Evolutionary conservation across 2,797 vertebrate genomes (phyloP).

Genomic region (Platalea minor): DNA sequence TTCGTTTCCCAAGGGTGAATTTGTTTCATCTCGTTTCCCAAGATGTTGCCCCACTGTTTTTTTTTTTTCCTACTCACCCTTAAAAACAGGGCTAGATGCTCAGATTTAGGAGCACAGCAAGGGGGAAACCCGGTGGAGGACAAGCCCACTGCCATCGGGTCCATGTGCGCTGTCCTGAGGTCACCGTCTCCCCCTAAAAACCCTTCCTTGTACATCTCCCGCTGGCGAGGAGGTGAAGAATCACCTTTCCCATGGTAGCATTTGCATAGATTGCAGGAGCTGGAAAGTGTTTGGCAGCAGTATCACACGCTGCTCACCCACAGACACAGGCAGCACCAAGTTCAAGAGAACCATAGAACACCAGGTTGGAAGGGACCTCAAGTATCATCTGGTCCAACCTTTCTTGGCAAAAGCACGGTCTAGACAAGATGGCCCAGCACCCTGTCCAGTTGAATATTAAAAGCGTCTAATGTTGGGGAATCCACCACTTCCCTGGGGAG

Average conservation of each 20-base stretch:
- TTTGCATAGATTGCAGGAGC: neutral
- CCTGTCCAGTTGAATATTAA: neutral
- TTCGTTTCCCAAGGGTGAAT: neutral
- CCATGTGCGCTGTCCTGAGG: rapidly evolving
- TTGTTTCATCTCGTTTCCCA: neutral
- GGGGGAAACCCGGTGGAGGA: neutral
- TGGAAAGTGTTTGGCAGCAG: neutral
- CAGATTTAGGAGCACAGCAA: neutral
- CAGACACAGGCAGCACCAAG: rapidly evolving
- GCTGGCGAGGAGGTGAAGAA: neutral
- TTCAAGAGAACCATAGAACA: neutral
- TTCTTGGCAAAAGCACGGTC: neutral
- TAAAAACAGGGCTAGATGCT: neutral
- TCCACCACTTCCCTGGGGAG: neutral
- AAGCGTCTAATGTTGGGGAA: neutral
- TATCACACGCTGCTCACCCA: neutral
- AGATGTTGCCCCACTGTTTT: neutral
- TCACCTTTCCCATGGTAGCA: neutral
- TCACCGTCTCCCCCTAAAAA: neutral
- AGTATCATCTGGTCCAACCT: neutral
- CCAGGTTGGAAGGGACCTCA: neutral
- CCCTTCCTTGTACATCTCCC: neutral
- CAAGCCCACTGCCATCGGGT: neutral
- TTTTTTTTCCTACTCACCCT: neutral
- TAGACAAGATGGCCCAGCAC: neutral